These are phyloP conservation scores for Muschampia plurimacula DNA, from an alignment of 2,888 invertebrate species.

Conservation along the genomic window DNA sequence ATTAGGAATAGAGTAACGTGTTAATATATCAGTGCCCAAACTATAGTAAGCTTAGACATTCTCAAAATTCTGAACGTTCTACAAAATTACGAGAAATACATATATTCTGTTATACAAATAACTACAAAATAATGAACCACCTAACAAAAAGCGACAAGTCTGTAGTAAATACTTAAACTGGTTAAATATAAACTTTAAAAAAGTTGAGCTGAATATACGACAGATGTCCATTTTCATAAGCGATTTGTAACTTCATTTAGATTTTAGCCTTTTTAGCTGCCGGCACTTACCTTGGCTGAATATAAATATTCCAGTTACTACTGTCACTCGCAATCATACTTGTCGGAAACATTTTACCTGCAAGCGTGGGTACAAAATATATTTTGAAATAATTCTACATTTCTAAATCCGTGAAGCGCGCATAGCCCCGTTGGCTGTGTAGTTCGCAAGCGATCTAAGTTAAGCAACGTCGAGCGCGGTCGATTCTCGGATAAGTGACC, in stretches of 20 bases:
- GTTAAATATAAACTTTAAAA: background rate
- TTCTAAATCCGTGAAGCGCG: too few relatives aligned
- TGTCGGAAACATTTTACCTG: background rate
- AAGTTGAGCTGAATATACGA: background rate
- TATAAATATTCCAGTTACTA: slow-evolving; percentile 5
- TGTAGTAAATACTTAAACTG: background rate
- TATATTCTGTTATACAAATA: background rate
- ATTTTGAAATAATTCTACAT: too few relatives aligned
- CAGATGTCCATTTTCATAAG: slow-evolving; percentile 3
- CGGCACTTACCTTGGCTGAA: background rate
- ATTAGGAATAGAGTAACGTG: slow-evolving; percentile 48
- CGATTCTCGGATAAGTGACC: too few relatives aligned
- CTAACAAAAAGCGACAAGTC: background rate
- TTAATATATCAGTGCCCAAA: slow-evolving; percentile 35
- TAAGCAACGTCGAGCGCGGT: too few relatives aligned
- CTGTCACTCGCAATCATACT: background rate
- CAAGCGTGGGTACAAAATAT: background rate
- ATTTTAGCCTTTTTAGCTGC: background rate
- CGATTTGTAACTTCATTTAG: background rate
- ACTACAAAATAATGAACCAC: background rate
- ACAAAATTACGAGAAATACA: background rate
- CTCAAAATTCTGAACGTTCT: background rate
- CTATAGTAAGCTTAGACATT: slow-evolving; percentile 6
- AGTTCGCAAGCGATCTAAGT: too few relatives aligned
- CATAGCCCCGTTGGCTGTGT: too few relatives aligned